Percentiles rank a stretch among this genome's conserved stretches.
Evolutionary conservation across 1,140 invertebrate species (phyloP).

Genomic region (Drosophila fuyamai): DNA sequence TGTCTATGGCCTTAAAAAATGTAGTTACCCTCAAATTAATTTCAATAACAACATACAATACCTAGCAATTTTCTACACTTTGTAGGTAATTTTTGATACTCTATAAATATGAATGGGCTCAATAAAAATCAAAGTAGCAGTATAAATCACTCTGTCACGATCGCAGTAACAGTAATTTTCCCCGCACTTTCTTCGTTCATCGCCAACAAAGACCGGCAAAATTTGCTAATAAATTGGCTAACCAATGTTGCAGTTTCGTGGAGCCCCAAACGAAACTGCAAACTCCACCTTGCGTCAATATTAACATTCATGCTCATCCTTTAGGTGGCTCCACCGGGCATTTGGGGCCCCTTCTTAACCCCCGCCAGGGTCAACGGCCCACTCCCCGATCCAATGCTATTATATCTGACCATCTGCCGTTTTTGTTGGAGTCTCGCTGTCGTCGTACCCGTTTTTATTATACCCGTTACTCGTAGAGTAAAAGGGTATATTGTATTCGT

Average conservation of each 20-base stretch:
- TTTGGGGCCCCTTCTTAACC: slow-evolving; percentile 17
- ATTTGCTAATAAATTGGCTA: slow-evolving; percentile 75
- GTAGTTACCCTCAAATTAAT: background rate
- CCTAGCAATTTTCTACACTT: slow-evolving; percentile 30
- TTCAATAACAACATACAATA: slow-evolving; percentile 2
- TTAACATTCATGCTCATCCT: slow-evolving; percentile 78
- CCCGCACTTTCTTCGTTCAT: slow-evolving; percentile 1
- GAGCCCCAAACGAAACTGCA: slow-evolving; percentile 4
- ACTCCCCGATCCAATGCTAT: slow-evolving; percentile 57
- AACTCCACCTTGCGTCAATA: slow-evolving; percentile 75
- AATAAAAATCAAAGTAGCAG: slow-evolving; percentile 43
- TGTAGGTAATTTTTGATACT: slow-evolving; percentile 38
- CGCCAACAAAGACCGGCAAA: slow-evolving; percentile 25
- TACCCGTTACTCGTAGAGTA: too few species aligned
- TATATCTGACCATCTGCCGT: slow-evolving; percentile 73
- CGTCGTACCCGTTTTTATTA: slow-evolving; percentile 12
- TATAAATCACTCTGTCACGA: slow-evolving; percentile 48
- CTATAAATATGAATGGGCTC: slow-evolving; percentile 24
- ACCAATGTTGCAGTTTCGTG: slow-evolving; percentile 37
- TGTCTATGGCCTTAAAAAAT: background rate
- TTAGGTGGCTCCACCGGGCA: slow-evolving; percentile 31
- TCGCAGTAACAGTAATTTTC: slow-evolving; percentile 38
- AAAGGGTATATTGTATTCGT: too few species aligned
- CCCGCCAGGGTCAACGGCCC: slow-evolving; percentile 68
- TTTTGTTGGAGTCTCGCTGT: slow-evolving; percentile 25